A percentile compares a stretch with the other conserved stretches of the same genome.
Evolutionary conservation across 92 coral and sea anemone species (phyloP).

Genomic region (Micromussa lordhowensis): DNA sequence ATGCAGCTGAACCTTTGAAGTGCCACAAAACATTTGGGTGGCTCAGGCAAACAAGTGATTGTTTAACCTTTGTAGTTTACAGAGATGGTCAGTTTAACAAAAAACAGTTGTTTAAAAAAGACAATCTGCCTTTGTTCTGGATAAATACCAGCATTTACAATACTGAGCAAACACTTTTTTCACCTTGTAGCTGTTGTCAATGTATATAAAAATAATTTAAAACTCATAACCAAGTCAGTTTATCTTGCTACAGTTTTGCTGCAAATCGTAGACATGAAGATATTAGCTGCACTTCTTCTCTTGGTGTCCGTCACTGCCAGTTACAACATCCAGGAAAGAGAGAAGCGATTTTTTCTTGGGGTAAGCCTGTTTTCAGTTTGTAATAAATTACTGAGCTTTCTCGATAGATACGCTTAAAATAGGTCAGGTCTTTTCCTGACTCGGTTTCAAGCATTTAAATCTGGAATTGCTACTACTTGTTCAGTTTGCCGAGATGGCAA

Average conservation of each 20-base stretch:
- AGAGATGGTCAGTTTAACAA: neutral
- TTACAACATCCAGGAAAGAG: conserved; percentile 10
- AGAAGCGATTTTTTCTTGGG: conserved; percentile 19
- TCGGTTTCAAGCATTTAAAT: no score
- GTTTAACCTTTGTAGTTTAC: neutral
- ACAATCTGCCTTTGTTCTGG: neutral
- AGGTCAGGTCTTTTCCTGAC: no score
- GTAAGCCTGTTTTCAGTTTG: neutral
- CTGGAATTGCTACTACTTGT: no score
- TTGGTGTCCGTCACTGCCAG: neutral
- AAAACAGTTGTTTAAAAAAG: neutral
- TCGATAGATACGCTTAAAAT: no score
- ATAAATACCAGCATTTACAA: neutral
- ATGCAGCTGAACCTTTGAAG: neutral
- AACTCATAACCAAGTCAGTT: neutral
- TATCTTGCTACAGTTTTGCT: neutral
- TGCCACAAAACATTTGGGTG: neutral
- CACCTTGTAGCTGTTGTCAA: neutral
- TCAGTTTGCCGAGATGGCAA: no score
- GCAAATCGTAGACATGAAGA: conserved; percentile 2
- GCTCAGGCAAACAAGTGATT: neutral
- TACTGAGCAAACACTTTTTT: neutral
- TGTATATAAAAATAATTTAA: neutral
- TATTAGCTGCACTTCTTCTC: neutral
- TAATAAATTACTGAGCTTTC: no score